These are phyloP conservation scores for Micrastur ruficollis DNA, from an alignment of 2,797 vertebrate genomes.

Conservation along the genomic window DNA sequence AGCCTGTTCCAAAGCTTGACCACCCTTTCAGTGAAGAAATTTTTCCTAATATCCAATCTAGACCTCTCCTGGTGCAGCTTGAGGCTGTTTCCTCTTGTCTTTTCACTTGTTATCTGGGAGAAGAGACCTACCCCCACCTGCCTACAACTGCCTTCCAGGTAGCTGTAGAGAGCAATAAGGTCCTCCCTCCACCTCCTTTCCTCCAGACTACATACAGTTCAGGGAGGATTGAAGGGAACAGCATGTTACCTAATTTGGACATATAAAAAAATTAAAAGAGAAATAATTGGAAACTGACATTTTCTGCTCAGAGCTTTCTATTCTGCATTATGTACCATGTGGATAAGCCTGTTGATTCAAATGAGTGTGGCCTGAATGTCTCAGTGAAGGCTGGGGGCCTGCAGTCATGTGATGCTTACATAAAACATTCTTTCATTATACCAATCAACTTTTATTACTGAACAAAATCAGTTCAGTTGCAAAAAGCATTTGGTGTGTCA, in stretches of 20 bases:
- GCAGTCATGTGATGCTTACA: not conserved
- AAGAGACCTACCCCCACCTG: no score
- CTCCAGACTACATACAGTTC: not conserved
- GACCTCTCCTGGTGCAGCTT: no score
- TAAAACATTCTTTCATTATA: slow-evolving; percentile 30
- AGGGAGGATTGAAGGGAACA: not conserved
- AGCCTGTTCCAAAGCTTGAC: no score
- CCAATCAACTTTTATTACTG: slow-evolving; percentile 45
- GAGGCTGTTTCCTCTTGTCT: no score
- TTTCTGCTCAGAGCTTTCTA: not conserved
- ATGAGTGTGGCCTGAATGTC: not conserved
- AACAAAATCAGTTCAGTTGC: slow-evolving; percentile 14
- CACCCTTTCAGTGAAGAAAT: no score
- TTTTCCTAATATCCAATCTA: no score
- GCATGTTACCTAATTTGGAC: not conserved
- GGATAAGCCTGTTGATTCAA: not conserved
- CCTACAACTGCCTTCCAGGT: no score
- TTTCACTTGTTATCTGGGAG: no score
- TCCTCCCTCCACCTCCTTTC: no score
- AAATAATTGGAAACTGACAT: not conserved
- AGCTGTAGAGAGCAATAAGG: no score
- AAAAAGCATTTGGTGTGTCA: slow-evolving; percentile 17
- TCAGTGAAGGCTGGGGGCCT: not conserved
- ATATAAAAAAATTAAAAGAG: not conserved
- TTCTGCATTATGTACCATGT: not conserved